These are phyloP conservation scores for Hemibagrus wyckioides DNA, from an alignment of 2,113 vertebrate species.

Conservation along the genomic window DNA sequence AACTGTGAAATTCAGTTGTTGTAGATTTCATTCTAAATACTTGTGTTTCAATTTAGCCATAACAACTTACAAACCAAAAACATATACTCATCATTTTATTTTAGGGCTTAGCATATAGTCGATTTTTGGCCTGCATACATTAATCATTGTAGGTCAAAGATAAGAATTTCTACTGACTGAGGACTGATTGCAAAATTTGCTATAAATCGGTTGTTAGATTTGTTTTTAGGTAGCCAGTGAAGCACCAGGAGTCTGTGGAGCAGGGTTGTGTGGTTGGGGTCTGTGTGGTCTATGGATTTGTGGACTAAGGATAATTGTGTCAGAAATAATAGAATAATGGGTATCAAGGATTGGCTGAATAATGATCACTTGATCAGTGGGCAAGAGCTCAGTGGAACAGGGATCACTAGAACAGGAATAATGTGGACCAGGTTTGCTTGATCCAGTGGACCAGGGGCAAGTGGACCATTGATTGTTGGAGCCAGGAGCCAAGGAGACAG, in stretches of 20 bases:
- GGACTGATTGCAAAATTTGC: background rate
- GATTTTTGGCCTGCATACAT: background rate
- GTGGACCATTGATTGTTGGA: too few species aligned
- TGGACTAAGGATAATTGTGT: background rate
- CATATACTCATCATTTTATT: background rate
- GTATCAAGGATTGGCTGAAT: too few species aligned
- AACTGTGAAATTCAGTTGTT: background rate
- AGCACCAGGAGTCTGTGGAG: background rate
- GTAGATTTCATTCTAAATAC: background rate
- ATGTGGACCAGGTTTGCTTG: too few species aligned
- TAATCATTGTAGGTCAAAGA: too few species aligned
- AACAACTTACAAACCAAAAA: background rate
- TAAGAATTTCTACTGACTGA: background rate
- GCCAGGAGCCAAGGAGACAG: too few species aligned
- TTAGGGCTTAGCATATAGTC: background rate
- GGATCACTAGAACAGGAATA: too few species aligned
- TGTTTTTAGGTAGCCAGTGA: background rate
- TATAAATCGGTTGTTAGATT: background rate
- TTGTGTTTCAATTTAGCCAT: background rate
- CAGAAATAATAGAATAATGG: too few species aligned
- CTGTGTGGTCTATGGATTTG: too few species aligned
- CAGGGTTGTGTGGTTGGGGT: too few species aligned
- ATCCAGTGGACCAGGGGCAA: too few species aligned
- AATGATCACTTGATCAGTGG: too few species aligned
- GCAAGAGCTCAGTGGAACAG: too few species aligned